These are phyloP conservation scores for Linurgus olivaceus DNA, from an alignment of 2,797 vertebrate genomes.

Conservation along the genomic window DNA sequence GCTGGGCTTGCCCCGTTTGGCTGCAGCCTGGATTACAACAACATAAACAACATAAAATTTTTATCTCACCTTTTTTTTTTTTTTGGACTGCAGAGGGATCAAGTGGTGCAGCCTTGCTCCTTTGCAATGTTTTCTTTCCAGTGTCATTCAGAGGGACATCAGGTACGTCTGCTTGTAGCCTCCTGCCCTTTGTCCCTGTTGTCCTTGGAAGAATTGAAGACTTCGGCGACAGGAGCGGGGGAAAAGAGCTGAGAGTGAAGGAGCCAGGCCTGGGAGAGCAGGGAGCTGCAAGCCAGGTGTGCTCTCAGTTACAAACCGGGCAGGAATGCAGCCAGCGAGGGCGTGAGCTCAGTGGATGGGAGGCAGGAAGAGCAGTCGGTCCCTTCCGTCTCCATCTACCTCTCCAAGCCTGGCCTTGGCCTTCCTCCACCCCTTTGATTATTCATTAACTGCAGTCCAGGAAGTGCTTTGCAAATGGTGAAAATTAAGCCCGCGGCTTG, in stretches of 20 bases:
- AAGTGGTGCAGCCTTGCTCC: accelerated
- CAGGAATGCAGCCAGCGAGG: slow-evolving; percentile 25
- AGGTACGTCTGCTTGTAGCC: accelerated
- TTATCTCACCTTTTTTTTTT: accelerated
- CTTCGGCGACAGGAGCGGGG: background rate
- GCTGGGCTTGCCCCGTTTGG: background rate
- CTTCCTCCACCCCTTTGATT: slow-evolving; percentile 20
- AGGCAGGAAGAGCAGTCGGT: background rate
- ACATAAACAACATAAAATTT: background rate
- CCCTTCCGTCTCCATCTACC: slow-evolving; percentile 36
- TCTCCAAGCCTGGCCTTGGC: background rate
- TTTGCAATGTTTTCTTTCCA: accelerated
- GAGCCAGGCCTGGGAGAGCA: background rate
- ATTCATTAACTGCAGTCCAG: slow-evolving; percentile 55
- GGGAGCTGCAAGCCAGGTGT: background rate
- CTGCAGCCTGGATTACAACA: background rate
- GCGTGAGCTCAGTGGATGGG: background rate
- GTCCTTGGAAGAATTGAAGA: background rate
- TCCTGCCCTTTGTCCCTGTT: background rate
- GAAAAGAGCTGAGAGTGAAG: background rate
- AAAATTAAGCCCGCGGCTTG: background rate
- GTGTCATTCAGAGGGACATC: background rate
- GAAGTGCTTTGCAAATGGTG: slow-evolving; percentile 49
- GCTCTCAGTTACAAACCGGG: background rate
- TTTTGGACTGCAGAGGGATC: background rate